phyloP scores from a whole-genome alignment of 2,888 invertebrate species.

The Bhutanitis thaidina region DNA sequence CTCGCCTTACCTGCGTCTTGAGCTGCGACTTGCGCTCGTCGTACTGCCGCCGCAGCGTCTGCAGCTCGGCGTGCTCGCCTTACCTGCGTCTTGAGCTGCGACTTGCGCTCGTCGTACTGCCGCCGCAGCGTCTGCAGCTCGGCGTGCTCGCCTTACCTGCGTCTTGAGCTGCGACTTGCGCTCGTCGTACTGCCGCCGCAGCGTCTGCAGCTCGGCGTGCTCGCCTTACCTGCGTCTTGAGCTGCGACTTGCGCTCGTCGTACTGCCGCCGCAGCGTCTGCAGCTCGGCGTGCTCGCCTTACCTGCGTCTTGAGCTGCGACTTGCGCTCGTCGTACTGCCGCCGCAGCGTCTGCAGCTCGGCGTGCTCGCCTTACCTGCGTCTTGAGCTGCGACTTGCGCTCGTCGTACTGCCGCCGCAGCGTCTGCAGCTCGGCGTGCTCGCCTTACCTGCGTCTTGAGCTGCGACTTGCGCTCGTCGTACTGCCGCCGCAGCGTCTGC shows the following conservation, averaged over 20 bases:
- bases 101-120: constrained; percentile 92
- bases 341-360: constrained; percentile 81
- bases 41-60: constrained; percentile 91
- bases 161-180: constrained; percentile 80
- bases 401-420: constrained; percentile 91
- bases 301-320: constrained; percentile 88
- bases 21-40: constrained; percentile 84
- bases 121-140: constrained; percentile 84
- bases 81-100: constrained; percentile 62
- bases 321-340: constrained; percentile 93
- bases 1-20: constrained; percentile 62
- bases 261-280: constrained; percentile 95
- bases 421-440: constrained; percentile 37
- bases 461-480: constrained; percentile 92
- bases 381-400: constrained; percentile 93
- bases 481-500: constrained; percentile 93
- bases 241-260: constrained; percentile 89
- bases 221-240: constrained; percentile 86
- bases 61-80: neutral
- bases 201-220: constrained; percentile 50
- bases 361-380: constrained; percentile 81
- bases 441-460: constrained; percentile 87
- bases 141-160: constrained; percentile 43
- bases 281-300: constrained; percentile 93
- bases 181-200: constrained; percentile 93